Evolutionary conservation across 2,888 invertebrate species (phyloP).

Genomic region (Drosophila monieri): DNA sequence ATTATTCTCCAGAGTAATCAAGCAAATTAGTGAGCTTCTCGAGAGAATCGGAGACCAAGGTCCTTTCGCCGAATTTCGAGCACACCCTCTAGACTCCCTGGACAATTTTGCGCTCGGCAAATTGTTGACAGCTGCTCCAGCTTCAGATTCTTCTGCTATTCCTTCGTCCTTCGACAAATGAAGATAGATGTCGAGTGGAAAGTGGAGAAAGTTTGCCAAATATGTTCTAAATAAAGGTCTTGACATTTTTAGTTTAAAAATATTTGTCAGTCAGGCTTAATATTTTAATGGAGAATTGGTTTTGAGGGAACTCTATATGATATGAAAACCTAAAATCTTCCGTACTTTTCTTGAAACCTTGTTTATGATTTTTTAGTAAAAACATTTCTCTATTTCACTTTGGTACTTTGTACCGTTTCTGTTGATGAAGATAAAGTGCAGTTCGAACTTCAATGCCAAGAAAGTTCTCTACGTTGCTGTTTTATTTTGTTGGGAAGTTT

Average conservation of each 20-base stretch:
- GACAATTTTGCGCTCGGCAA: slow-evolving; percentile 71
- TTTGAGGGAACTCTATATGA: not conserved
- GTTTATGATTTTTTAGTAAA: slow-evolving; percentile 23
- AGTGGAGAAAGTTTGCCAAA: slow-evolving; percentile 29
- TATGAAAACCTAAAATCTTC: no score
- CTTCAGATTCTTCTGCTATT: slow-evolving; percentile 20
- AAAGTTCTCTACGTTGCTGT: slow-evolving; percentile 45
- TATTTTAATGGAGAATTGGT: no score
- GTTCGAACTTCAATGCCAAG: slow-evolving; percentile 68
- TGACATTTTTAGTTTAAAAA: not conserved
- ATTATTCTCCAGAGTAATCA: slow-evolving; percentile 73
- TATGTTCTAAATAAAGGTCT: slow-evolving; percentile 6
- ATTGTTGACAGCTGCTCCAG: slow-evolving; percentile 72
- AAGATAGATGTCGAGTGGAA: slow-evolving; percentile 67
- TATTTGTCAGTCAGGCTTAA: no score
- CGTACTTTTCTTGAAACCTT: slow-evolving; percentile 57
- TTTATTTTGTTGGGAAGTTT: slow-evolving; percentile 21
- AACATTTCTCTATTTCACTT: not conserved
- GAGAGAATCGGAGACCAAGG: slow-evolving; percentile 14
- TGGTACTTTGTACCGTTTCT: slow-evolving; percentile 40
- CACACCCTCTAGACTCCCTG: slow-evolving; percentile 55
- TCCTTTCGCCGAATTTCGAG: slow-evolving; percentile 27
- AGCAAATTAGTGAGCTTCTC: slow-evolving; percentile 73
- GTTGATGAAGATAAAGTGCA: slow-evolving; percentile 77
- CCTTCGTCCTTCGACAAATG: slow-evolving; percentile 59